Evolutionary conservation across 2,113 vertebrate genomes (phyloP).

Genomic region (Ailurus styani): DNA sequence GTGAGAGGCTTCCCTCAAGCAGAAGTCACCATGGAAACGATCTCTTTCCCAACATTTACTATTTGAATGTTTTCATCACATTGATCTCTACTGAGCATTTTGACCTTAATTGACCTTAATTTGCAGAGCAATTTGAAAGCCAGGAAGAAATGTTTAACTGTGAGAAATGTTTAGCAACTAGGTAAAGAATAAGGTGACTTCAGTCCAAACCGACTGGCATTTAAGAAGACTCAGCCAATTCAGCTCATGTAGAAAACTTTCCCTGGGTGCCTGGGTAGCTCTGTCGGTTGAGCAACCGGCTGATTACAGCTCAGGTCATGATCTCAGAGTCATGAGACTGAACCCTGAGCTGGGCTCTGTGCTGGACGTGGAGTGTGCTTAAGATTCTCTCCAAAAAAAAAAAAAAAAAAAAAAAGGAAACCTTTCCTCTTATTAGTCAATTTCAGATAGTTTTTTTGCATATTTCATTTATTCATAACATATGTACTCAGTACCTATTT

Average conservation of each 20-base stretch:
- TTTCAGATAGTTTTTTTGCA: neutral
- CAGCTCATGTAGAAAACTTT: neutral
- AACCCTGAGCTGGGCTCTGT: neutral
- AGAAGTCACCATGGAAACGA: conserved; percentile 18
- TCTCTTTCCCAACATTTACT: neutral
- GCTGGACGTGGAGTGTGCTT: neutral
- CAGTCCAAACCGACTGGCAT: neutral
- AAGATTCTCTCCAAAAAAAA: neutral
- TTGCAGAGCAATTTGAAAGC: neutral
- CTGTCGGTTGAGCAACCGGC: neutral
- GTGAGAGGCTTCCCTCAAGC: neutral
- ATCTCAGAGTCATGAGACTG: neutral
- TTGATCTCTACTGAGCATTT: neutral
- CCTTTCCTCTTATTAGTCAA: neutral
- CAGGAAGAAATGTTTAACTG: neutral
- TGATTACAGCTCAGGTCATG: neutral
- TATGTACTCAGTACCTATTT: neutral
- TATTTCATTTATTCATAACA: conserved; percentile 25
- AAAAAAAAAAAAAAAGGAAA: neutral
- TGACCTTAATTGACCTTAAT: conserved; percentile 16
- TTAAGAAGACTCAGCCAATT: conserved; percentile 5
- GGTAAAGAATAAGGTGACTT: neutral
- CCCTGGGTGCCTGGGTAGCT: neutral
- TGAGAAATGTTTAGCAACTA: neutral
- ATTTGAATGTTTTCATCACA: neutral